A percentile compares a stretch with the other conserved stretches of the same genome.
Evolutionary conservation across 2,113 vertebrate genomes (phyloP).

Genomic region (Phyllostomus hastatus): DNA sequence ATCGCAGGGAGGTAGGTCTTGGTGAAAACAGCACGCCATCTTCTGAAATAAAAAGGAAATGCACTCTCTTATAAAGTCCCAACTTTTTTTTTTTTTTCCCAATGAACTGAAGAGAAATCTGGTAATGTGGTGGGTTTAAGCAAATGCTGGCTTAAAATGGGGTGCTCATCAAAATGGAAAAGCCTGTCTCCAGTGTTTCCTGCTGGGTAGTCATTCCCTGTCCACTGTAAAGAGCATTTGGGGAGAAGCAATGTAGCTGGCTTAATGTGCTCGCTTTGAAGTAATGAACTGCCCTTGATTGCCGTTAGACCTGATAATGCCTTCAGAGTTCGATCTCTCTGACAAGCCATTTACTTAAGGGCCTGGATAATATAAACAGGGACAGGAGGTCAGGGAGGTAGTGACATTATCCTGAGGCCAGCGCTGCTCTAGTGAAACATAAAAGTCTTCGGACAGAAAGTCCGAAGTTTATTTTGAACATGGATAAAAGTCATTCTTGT

Average conservation of each 20-base stretch:
- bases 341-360: conserved; percentile 42
- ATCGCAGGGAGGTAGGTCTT: background rate
- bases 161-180: background rate
- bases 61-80: background rate
- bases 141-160: background rate
- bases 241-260: conserved; percentile 56
- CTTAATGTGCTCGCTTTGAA: conserved; percentile 75
- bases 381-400: background rate
- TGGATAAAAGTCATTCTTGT: background rate
- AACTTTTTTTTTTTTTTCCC: background rate
- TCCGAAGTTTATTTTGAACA: background rate
- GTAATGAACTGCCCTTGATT: conserved; percentile 87
- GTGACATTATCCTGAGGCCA: background rate
- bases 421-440: background rate
- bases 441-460: background rate
- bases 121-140: background rate
- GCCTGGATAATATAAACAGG: background rate
- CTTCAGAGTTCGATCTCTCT: conserved; percentile 69
- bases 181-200: background rate
- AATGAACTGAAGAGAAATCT: background rate
- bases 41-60: background rate
- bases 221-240: conserved; percentile 58
- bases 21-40: background rate
- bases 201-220: background rate
- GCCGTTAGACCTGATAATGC: conserved; percentile 79